Evolutionary conservation across 2,888 invertebrate species (phyloP), one percentile per base, ranked within the genome.

Genomic region (Agrotis clavis): DNA sequence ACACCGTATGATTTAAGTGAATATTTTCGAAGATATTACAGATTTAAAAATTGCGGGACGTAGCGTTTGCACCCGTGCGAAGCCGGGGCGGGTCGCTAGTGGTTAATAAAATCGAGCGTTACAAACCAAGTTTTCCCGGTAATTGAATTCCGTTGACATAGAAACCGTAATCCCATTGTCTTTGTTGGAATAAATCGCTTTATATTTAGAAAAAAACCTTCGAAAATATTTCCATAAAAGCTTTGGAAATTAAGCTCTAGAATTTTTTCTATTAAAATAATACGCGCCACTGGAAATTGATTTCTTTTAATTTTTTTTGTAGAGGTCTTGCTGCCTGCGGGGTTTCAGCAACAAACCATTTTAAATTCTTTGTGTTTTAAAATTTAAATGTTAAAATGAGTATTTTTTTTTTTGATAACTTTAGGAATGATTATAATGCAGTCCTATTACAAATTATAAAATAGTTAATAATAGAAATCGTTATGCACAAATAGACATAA

Each of bases 131-230:
- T 19, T 59, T 64, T 47, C 14, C 45, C 18, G 30, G 48, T 68
- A 67, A 81, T 71, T 54, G 3, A 81, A 59, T 60, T 35, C 11
- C 53, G 79, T 82, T 78, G 35, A 56, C 45, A 73, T 61, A 19
- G 79, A 16, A 69, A 82, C 82, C 25, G 14, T 21, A 60, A 78
- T 69, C 57, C 64, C 45, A 53, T n/a, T 63, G 62, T 57, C 62
- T 63, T 51, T 77, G 51, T 63, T 18, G 41, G 21, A 66, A 54
- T 76, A 68, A 73, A 63, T 50, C 45, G 54, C 25, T 63, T 30
- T 35, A 48, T 35, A 67, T 61, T 77, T 59, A 51, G 25, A 35
- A 48, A 48, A 47, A 25, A 30, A 62, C 4, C 47, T 67, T 71
- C 41, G 21, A 14, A 41, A 62, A 66, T 66, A 57, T 51, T 56